Evolutionary conservation across 2,888 invertebrate genomes (phyloP).

Genomic region (Hirtodrosophila confusa): DNA sequence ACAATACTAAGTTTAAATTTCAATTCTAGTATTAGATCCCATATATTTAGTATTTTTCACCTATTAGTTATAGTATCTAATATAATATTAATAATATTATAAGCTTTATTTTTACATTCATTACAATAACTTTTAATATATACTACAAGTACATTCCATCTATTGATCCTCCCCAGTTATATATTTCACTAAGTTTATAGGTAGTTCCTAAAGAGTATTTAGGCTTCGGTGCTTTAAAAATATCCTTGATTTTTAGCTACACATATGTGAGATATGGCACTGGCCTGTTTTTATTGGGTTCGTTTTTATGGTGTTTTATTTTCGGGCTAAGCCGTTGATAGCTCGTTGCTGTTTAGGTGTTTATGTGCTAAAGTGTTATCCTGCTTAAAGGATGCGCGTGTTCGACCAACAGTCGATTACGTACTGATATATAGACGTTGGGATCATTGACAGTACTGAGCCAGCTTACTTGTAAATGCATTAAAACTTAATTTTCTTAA

Average conservation of each 20-base stretch:
- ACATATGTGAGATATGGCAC: constrained; percentile 45
- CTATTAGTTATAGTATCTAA: too few relatives aligned
- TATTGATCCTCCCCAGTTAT: too few relatives aligned
- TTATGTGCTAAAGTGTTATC: constrained; percentile 70
- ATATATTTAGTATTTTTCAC: too few relatives aligned
- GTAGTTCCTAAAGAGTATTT: constrained; percentile 23
- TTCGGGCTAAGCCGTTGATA: constrained; percentile 50
- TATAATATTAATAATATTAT: too few relatives aligned
- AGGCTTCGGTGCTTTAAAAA: constrained; percentile 10
- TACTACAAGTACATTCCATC: too few relatives aligned
- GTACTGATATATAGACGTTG: not conserved
- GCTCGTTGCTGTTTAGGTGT: constrained; percentile 62
- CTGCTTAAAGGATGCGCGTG: constrained; percentile 51
- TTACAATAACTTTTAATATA: too few relatives aligned
- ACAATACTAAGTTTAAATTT: too few relatives aligned
- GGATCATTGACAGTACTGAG: constrained; percentile 35
- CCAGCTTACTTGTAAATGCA: constrained; percentile 42
- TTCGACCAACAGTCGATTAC: constrained; percentile 36
- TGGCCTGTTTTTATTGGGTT: constrained; percentile 56
- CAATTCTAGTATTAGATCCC: too few relatives aligned
- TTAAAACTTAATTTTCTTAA: constrained; percentile 50
- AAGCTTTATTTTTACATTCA: too few relatives aligned
- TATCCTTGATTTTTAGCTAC: constrained; percentile 33
- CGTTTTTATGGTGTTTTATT: constrained; percentile 52
- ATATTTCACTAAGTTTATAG: too few relatives aligned